Evolutionary conservation across 2,797 vertebrate species (phyloP).

Genomic region (Darevskia mixta): DNA sequence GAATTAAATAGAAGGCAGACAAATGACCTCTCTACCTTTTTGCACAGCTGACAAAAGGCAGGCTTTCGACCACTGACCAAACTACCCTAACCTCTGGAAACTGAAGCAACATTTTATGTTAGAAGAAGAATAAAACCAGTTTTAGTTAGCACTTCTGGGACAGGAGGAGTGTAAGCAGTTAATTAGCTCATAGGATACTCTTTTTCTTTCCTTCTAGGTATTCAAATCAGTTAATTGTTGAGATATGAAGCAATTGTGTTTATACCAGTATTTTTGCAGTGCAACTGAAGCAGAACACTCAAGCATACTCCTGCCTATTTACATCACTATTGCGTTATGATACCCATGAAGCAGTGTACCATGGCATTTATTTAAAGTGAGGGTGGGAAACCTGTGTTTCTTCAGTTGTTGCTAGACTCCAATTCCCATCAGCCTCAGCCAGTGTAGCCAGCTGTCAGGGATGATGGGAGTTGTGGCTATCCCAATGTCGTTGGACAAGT

Average conservation of each 20-base stretch:
- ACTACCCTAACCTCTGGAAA: constrained; percentile 29
- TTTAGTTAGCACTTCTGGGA: constrained; percentile 23
- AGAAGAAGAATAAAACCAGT: constrained; percentile 15
- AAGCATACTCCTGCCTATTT: not conserved
- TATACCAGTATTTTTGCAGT: not conserved
- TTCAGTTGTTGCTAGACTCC: too few relatives aligned
- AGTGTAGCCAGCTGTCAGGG: too few relatives aligned
- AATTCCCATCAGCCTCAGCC: too few relatives aligned
- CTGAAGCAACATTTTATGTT: constrained; percentile 35
- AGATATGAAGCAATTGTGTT: not conserved
- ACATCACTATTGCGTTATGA: not conserved
- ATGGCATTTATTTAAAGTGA: not conserved
- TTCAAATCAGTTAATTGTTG: not conserved
- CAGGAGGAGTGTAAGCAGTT: not conserved
- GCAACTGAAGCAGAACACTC: not conserved
- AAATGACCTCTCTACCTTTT: constrained; percentile 45
- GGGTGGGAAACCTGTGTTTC: too few relatives aligned
- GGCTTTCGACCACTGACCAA: constrained; percentile 41
- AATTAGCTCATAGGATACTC: constrained; percentile 16
- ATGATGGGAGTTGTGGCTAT: too few relatives aligned
- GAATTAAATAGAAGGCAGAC: constrained; percentile 32
- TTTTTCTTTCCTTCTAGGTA: not conserved
- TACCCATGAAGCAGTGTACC: not conserved
- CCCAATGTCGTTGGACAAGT: too few relatives aligned
- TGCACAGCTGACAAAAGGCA: constrained; percentile 19